Evolutionary conservation across 37 sponge, comb jelly and placozoan species (phyloP), one percentile per base, ranked within the genome.

Genomic region (Bolinopsis microptera): DNA sequence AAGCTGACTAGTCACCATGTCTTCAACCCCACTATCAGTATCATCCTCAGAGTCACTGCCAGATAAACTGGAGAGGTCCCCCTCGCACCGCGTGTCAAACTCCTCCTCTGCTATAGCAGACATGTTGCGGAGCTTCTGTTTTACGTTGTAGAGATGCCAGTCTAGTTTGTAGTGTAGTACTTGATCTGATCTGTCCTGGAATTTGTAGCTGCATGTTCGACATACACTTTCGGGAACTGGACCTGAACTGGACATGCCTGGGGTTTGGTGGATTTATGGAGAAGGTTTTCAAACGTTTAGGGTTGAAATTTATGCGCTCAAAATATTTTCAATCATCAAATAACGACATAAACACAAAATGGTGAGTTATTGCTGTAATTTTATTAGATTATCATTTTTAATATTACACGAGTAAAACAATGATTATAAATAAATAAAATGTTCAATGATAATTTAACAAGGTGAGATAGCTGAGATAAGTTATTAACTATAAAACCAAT

Each of bases 101-200:
- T 94, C 95, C 5, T 96, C 95, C 74, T 95, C 95, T 1, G 77
- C 36, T 9, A 98, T 70, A 25, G 76, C 83, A 5, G 90, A 0
- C 34, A 1, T 1, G 13, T 18, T n/a, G n/a, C 83, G 94, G 25
- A 97, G 69, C 61, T 77, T 93, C 72, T 95, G 95, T 92, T 95
- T 96, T 0, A 98, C 70, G 80, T 98, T 98, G 94, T 94, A 95
- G 22, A 95, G 93, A 68, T 98, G 98, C 98, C 98, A 98, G 93
- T 98, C 98, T 86, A 95, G 94, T 37, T 88, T 83, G 83, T 96
- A 97, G 77, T 98, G 98, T 26, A 40, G 72, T 39, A 98, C 95
- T 95, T 97, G 96, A 35, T 95, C 96, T 26, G 88, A 83, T 48
- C 97, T 61, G 74, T 69, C 48, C 2, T 30, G 80, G 61, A 96